Base-by-base conservation (phyloP, 2,797 vertebrate genomes). In the Micrastur ruficollis region DNA sequence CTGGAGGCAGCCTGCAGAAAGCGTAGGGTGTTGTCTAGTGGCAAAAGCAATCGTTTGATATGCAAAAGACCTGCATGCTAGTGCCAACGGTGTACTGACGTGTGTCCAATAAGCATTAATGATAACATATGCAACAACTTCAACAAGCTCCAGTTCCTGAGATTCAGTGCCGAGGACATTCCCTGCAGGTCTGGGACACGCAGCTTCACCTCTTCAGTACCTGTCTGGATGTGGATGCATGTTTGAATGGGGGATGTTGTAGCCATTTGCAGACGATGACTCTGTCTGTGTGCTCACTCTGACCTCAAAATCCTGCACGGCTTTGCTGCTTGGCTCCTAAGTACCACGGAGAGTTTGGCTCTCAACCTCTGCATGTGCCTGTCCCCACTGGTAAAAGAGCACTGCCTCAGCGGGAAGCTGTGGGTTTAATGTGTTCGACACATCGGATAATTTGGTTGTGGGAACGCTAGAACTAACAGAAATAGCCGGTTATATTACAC, bases 31-130 rank as follows among this genome's bases (percentile, higher is more conserved):
- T 46, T 86, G 17, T 52, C 36, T 31, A 31, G 36, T 10, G 31
- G 29, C 56, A 32, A 49, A 86, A 71, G 27, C 52, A 59, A 7
- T 20, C 46, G n/a, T 31, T 56, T 0, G 2, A 3, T 17, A 27
- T 25, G 31, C 8, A 29, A 14, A 90, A 76, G 36, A 12, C 29
- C 46, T 53, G 5, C 5, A 0, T 13, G 11, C 53, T 38, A 23
- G 18, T 34, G 14, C 36, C 32, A 59, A 63, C 7, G n/a, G 11
- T 0, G 0, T 17, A 13, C 19, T 27, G 36, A 47, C 0, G 0
- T 10, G 9, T 36, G 31, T 59, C 22, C 20, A 20, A 4, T 40
- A 49, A 53, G 12, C 5, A 5, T 50, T 62, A 29, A 42, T 38
- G 14, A 4, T 32, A 59, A 34, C 5, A 12, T 8, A 25, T 8